A percentile compares a stretch with the other conserved stretches of the same genome.
These are phyloP conservation scores for Diorhabda carinulata DNA, from an alignment of 1,140 invertebrate genomes.

Conservation along the genomic window DNA sequence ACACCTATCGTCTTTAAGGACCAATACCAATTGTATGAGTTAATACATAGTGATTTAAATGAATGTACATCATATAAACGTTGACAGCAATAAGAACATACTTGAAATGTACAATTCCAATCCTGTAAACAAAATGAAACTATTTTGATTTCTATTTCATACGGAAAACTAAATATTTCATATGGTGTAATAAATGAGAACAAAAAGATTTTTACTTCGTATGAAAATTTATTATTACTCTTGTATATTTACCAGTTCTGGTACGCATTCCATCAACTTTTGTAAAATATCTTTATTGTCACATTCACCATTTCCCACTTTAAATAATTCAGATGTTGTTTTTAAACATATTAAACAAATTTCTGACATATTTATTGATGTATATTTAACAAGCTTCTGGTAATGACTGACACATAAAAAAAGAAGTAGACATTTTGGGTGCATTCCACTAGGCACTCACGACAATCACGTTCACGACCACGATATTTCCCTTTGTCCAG, in stretches of 20 bases:
- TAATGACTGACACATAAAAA: no score
- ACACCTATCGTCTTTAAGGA: neutral
- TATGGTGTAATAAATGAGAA: no score
- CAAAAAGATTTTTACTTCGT: no score
- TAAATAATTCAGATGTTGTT: conserved; percentile 4
- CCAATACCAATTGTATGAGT: conserved; percentile 19
- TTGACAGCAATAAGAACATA: conserved; percentile 25
- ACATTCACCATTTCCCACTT: conserved; percentile 17
- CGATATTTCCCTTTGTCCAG: no score
- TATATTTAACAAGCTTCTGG: no score
- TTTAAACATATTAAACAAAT: conserved; percentile 17
- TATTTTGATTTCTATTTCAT: no score
- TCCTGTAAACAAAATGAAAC: conserved; percentile 17
- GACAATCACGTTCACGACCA: no score
- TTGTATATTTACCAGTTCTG: conserved; percentile 33
- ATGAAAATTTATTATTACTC: no score
- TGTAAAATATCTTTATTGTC: conserved; percentile 19
- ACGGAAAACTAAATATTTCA: no score
- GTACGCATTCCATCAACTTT: conserved; percentile 32
- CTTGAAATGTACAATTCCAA: conserved; percentile 23
- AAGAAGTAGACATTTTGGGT: no score
- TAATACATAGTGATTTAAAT: conserved; percentile 32
- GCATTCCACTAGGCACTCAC: no score
- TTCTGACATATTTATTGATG: neutral
- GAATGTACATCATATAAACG: conserved; percentile 25